Conservation (phyloP, 2,113 vertebrate genomes). For the Planiliza haematocheilus region DNA sequence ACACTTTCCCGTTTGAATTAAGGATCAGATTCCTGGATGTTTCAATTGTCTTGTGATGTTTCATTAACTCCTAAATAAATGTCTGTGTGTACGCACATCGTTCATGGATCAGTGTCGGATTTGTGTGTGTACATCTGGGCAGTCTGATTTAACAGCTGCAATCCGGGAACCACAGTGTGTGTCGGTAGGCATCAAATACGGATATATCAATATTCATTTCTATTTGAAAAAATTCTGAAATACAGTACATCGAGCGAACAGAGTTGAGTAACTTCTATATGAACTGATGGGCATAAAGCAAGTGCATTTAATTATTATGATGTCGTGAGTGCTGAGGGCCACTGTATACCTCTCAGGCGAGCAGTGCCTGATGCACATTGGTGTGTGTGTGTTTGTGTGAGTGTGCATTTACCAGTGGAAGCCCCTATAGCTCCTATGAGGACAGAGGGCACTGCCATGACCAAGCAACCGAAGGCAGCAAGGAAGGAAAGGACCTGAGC, state of each 20-base stretch:
- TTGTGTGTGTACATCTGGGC: not conserved
- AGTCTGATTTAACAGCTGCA: conserved; percentile 13
- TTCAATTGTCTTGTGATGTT: conserved; percentile 55
- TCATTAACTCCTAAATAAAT: conserved; percentile 54
- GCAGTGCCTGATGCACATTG: not conserved
- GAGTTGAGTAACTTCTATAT: too few relatives aligned
- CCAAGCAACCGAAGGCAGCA: conserved; percentile 93
- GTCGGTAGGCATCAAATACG: not conserved
- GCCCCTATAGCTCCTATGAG: conserved; percentile 96
- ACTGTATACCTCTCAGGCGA: not conserved
- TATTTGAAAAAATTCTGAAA: too few relatives aligned
- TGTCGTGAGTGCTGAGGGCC: too few relatives aligned
- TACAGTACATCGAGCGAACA: too few relatives aligned
- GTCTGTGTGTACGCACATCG: conserved; percentile 17
- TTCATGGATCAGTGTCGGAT: conserved; percentile 30
- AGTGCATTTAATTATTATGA: not conserved
- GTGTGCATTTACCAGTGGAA: conserved; percentile 89
- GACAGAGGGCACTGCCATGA: conserved; percentile 94
- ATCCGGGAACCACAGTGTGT: not conserved
- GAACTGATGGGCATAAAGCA: not conserved
- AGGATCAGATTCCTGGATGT: conserved; percentile 60
- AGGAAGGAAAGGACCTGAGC: conserved; percentile 97
- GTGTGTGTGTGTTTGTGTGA: conserved; percentile 5
- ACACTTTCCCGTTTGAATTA: conserved; percentile 53
- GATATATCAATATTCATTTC: too few relatives aligned